These are phyloP conservation scores for Drosophila dunni DNA, from an alignment of 1,140 invertebrate genomes.

Conservation along the genomic window DNA sequence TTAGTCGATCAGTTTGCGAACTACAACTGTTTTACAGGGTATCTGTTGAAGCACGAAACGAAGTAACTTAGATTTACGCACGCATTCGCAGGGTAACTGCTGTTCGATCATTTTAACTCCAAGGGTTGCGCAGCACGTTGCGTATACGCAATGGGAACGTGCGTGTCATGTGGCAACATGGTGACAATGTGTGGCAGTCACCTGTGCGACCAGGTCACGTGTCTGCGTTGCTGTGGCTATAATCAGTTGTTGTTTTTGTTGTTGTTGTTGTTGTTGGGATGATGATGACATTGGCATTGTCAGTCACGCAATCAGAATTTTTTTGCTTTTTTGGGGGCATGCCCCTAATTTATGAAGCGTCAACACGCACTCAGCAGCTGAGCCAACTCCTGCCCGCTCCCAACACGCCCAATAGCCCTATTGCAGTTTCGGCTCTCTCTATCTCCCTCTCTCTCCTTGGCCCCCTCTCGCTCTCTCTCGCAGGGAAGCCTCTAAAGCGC, in stretches of 20 bases:
- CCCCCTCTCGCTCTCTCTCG: neutral
- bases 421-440: conserved; percentile 1
- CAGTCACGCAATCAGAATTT: conserved; percentile 55
- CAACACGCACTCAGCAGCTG: conserved; percentile 51
- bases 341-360: conserved; percentile 66
- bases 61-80: too few species aligned
- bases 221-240: conserved; percentile 20
- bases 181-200: conserved; percentile 70
- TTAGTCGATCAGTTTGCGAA: too few species aligned
- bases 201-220: conserved; percentile 60
- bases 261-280: conserved; percentile 9
- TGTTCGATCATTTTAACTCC: neutral
- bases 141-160: conserved; percentile 45
- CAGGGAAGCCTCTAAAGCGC: conserved; percentile 16
- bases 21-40: too few species aligned
- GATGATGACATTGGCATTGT: conserved; percentile 26
- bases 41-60: too few species aligned
- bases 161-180: conserved; percentile 12
- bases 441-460: neutral
- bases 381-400: neutral
- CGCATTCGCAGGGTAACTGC: neutral
- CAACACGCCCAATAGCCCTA: neutral
- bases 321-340: conserved; percentile 25
- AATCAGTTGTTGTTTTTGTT: conserved; percentile 2
- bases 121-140: neutral